These are phyloP conservation scores for Sylvilagus floridanus DNA, from an alignment of 2,797 vertebrate genomes.

Conservation along the genomic window DNA sequence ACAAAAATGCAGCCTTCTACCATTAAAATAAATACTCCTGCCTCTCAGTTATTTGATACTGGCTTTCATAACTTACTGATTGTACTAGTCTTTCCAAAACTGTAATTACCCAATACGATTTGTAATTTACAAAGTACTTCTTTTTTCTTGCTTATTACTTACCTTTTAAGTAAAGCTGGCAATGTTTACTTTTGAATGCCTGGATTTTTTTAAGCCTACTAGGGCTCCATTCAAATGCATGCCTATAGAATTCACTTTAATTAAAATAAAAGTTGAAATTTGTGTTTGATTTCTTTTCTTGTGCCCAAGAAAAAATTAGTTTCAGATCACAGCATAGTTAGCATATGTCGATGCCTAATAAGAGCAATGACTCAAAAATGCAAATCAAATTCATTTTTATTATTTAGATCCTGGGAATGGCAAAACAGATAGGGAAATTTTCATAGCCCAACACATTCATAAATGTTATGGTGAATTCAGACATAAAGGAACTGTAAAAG, in stretches of 20 bases:
- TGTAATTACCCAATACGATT: background rate
- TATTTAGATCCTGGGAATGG: background rate
- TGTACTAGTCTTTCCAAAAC: slow-evolving; percentile 77
- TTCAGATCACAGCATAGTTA: slow-evolving; percentile 73
- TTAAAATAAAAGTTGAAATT: slow-evolving; percentile 81
- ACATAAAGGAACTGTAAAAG: slow-evolving; percentile 82
- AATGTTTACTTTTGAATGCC: slow-evolving; percentile 80
- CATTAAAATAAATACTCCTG: slow-evolving; percentile 85
- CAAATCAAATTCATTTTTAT: slow-evolving; percentile 78
- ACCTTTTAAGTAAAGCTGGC: slow-evolving; percentile 71
- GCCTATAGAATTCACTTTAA: slow-evolving; percentile 80
- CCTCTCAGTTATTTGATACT: slow-evolving; percentile 82
- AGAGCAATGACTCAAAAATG: slow-evolving; percentile 80
- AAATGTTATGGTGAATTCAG: slow-evolving; percentile 84
- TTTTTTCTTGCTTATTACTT: slow-evolving; percentile 83
- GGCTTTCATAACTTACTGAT: slow-evolving; percentile 85
- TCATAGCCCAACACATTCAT: slow-evolving; percentile 81
- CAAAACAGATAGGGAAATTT: slow-evolving; percentile 68
- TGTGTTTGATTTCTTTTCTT: slow-evolving; percentile 68
- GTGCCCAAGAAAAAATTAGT: background rate
- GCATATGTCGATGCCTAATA: slow-evolving; percentile 70
- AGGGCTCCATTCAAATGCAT: slow-evolving; percentile 77
- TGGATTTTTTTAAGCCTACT: slow-evolving; percentile 77
- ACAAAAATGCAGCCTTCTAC: slow-evolving; percentile 86
- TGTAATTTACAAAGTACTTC: slow-evolving; percentile 82